Evolutionary conservation across 2,113 vertebrate species (phyloP).

Genomic region (Agelaius tricolor): DNA sequence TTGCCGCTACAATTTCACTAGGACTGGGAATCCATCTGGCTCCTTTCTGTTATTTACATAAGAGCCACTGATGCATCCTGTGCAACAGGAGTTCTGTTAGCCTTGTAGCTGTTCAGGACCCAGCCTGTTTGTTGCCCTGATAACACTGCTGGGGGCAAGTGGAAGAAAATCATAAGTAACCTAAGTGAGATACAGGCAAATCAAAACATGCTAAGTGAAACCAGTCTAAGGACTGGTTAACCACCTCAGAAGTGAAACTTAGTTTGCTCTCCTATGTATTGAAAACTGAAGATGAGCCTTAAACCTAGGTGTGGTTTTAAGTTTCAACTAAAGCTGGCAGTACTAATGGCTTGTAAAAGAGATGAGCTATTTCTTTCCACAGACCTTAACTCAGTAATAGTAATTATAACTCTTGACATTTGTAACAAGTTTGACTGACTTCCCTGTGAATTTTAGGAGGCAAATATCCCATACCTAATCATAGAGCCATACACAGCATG

Average conservation of each 20-base stretch:
- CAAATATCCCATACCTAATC: not conserved
- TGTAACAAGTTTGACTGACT: not conserved
- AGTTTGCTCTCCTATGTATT: not conserved
- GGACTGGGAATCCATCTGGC: not conserved
- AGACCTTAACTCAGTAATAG: not conserved
- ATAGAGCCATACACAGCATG: accelerated
- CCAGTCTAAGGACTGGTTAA: not conserved
- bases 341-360: not conserved
- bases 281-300: not conserved
- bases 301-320: not conserved
- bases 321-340: not conserved
- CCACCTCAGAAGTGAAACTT: not conserved
- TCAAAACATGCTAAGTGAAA: not conserved
- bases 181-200: not conserved
- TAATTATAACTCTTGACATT: not conserved
- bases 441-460: not conserved
- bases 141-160: not conserved
- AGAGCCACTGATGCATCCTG: not conserved
- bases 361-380: not conserved
- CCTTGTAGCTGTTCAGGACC: not conserved
- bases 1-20: not conserved
- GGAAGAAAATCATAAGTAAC: not conserved
- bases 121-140: not conserved
- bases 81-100: not conserved
- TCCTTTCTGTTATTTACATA: not conserved